These are phyloP conservation scores for Girardinus metallicus DNA, from an alignment of 2,797 vertebrate genomes.

Conservation along the genomic window DNA sequence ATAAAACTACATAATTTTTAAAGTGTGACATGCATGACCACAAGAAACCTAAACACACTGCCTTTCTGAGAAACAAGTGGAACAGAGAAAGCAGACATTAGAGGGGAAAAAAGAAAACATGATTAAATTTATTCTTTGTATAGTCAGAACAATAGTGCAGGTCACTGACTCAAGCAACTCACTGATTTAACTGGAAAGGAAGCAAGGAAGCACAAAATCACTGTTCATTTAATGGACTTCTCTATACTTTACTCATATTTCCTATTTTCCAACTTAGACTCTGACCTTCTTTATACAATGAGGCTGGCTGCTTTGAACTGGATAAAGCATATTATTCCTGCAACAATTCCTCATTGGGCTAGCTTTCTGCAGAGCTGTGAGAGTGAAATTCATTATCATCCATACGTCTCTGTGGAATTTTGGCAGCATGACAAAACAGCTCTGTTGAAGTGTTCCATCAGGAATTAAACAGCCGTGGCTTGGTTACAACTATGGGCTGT, in stretches of 20 bases:
- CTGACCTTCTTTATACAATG: slow-evolving; percentile 51
- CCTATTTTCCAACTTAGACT: slow-evolving; percentile 45
- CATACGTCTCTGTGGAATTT: slow-evolving; percentile 66
- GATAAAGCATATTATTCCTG: slow-evolving; percentile 52
- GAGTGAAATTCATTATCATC: slow-evolving; percentile 69
- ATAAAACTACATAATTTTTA: too few relatives aligned
- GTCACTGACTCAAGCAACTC: slow-evolving; percentile 32
- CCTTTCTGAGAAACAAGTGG: slow-evolving; percentile 17
- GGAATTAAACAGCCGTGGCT: slow-evolving; percentile 54
- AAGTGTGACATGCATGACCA: slow-evolving; percentile 44
- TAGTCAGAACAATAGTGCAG: slow-evolving; percentile 30
- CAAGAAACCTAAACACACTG: slow-evolving; percentile 20
- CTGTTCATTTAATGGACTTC: slow-evolving; percentile 41
- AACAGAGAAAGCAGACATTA: slow-evolving; percentile 17
- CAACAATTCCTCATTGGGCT: slow-evolving; percentile 55
- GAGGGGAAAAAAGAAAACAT: slow-evolving; percentile 39
- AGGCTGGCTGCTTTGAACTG: slow-evolving; percentile 42
- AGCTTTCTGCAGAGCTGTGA: slow-evolving; percentile 48
- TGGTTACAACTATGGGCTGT: slow-evolving; percentile 41
- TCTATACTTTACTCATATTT: slow-evolving; percentile 44
- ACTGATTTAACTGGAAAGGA: slow-evolving; percentile 44
- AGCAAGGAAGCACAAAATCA: slow-evolving; percentile 36
- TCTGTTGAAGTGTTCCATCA: slow-evolving; percentile 53
- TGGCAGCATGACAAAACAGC: slow-evolving; percentile 59
- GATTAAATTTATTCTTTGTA: slow-evolving; percentile 44